phyloP scores from a whole-genome alignment of 2,888 invertebrate genomes.

The Abscondita cerata region DNA sequence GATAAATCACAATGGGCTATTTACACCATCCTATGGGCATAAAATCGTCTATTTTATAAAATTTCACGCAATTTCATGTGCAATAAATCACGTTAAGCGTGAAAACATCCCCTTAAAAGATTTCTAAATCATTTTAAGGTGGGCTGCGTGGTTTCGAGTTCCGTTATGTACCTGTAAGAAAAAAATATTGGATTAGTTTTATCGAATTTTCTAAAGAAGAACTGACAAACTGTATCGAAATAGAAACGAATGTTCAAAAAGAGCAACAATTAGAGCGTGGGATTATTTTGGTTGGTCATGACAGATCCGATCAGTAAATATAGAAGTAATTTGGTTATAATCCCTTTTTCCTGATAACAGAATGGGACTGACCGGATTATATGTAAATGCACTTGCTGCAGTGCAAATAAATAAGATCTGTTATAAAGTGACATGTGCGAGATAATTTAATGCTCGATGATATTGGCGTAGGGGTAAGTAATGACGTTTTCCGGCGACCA shows the following conservation, averaged over 20 bases:
- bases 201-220: neutral
- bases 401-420: slow-evolving; percentile 39
- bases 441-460: slow-evolving; percentile 29
- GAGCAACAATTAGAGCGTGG: slow-evolving; percentile 18
- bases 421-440: slow-evolving; percentile 23
- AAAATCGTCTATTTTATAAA: slow-evolving; percentile 47
- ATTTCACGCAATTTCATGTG: slow-evolving; percentile 50
- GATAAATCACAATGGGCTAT: slow-evolving; percentile 44
- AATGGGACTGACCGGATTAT: slow-evolving; percentile 48
- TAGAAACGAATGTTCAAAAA: neutral
- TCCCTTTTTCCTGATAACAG: slow-evolving; percentile 46
- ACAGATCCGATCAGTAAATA: slow-evolving; percentile 52
- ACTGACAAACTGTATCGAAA: neutral
- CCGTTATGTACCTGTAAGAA: slow-evolving; percentile 20
- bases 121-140: slow-evolving; percentile 32
- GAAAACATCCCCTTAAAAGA: slow-evolving; percentile 36
- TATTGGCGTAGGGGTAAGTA: neutral
- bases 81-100: slow-evolving; percentile 48
- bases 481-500: slow-evolving; percentile 3
- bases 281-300: slow-evolving; percentile 36
- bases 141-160: slow-evolving; percentile 14
- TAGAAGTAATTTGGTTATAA: slow-evolving; percentile 48
- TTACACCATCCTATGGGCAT: slow-evolving; percentile 42
- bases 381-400: slow-evolving; percentile 46
- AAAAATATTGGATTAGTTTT: neutral